These are phyloP conservation scores for Masticophis lateralis DNA, from an alignment of 2,797 vertebrate species.

Conservation along the genomic window DNA sequence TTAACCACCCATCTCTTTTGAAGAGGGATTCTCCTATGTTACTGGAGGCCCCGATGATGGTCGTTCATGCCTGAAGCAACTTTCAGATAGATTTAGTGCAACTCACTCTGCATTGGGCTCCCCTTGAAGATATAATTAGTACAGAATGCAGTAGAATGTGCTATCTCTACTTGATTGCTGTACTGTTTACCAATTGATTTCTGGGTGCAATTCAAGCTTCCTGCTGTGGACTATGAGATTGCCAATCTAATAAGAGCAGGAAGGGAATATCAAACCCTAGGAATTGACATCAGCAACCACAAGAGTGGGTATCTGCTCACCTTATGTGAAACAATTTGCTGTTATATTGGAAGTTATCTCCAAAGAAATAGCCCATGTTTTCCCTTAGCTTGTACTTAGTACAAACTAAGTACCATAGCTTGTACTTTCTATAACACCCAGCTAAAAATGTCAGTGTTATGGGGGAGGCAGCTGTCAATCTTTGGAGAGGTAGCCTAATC, in stretches of 20 bases:
- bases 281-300: not conserved
- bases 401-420: not conserved
- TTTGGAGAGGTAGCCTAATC: not conserved
- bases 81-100: not conserved
- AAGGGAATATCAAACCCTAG: not conserved
- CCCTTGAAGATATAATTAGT: not conserved
- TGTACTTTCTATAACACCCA: not conserved
- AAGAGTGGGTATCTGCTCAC: not conserved
- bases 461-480: not conserved
- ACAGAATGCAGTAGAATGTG: not conserved
- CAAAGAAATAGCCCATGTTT: not conserved
- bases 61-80: not conserved
- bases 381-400: not conserved
- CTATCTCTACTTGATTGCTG: not conserved
- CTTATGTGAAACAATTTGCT: not conserved
- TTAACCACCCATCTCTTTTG: not conserved
- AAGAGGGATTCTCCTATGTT: not conserved
- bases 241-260: not conserved
- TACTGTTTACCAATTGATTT: not conserved
- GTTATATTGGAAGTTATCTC: not conserved
- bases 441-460: not conserved
- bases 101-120: not conserved
- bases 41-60: not conserved
- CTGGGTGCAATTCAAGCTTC: not conserved
- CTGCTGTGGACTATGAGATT: not conserved